These are phyloP conservation scores for Scolopax bukidnonensis DNA, from an alignment of 2,797 vertebrate species.

Conservation along the genomic window DNA sequence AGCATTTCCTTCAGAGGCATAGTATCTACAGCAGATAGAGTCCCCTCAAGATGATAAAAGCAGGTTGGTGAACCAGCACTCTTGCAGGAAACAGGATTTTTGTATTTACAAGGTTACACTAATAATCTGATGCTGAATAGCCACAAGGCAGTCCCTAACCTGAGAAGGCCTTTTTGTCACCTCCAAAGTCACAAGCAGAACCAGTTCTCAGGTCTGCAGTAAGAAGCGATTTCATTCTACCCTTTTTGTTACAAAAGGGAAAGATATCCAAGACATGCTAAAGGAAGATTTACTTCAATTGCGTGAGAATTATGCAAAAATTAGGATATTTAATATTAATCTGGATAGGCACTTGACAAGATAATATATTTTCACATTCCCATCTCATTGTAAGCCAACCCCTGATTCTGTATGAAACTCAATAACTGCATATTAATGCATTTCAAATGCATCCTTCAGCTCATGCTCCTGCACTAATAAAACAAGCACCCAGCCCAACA, in stretches of 20 bases:
- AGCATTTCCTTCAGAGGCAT: neutral
- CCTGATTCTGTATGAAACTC: neutral
- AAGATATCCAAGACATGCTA: neutral
- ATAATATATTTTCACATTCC: neutral
- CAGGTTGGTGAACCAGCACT: neutral
- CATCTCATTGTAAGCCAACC: neutral
- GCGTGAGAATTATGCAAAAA: neutral
- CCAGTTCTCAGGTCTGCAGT: neutral
- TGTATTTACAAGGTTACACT: neutral
- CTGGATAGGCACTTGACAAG: neutral
- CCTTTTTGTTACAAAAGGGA: neutral
- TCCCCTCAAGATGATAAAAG: neutral
- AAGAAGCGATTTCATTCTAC: neutral
- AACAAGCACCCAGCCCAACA: neutral
- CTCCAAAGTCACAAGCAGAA: neutral
- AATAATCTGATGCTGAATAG: neutral
- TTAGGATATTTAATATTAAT: neutral
- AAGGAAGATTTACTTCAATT: neutral
- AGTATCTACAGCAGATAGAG: neutral
- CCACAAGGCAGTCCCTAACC: neutral
- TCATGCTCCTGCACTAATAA: neutral
- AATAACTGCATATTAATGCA: neutral
- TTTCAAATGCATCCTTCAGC: neutral
- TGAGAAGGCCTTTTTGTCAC: neutral
- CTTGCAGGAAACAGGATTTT: neutral